Conservation (phyloP, 2,888 invertebrate species). For the Julus scanicus region DNA sequence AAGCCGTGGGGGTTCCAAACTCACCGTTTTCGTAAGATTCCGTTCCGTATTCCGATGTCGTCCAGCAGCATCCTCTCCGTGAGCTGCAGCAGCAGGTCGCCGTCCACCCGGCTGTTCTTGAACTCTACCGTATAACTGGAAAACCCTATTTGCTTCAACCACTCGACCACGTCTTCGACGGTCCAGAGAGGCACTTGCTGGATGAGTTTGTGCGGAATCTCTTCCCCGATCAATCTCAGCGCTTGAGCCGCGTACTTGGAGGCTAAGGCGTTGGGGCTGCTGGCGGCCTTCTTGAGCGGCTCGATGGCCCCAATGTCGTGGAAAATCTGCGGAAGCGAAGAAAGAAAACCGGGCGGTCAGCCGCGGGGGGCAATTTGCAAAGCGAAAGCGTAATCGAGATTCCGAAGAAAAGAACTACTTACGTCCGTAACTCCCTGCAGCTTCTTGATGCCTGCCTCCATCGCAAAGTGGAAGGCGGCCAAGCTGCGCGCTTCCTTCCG, state of each 20-base stretch:
- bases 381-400: no score
- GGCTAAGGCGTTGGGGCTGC: constrained; percentile 97
- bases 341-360: constrained; percentile 49
- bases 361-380: background rate
- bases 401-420: constrained; percentile 44
- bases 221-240: constrained; percentile 90
- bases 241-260: constrained; percentile 97
- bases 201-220: constrained; percentile 96
- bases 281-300: constrained; percentile 93
- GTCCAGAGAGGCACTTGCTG: constrained; percentile 99
- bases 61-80: constrained; percentile 91
- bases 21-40: constrained; percentile 88
- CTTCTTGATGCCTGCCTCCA: constrained; percentile 98
- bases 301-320: constrained; percentile 95
- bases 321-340: constrained; percentile 73
- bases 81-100: constrained; percentile 91
- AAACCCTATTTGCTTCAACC: constrained; percentile 98
- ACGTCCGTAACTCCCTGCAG: constrained; percentile 85
- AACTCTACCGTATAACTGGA: constrained; percentile 85
- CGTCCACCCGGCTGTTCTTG: constrained; percentile 92
- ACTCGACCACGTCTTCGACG: constrained; percentile 93
- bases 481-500: constrained; percentile 95
- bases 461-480: constrained; percentile 97
- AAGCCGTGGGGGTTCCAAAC: no score
- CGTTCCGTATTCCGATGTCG: constrained; percentile 93